Conservation (phyloP, 1,140 invertebrate genomes). For the Lepidurus couesii region DNA sequence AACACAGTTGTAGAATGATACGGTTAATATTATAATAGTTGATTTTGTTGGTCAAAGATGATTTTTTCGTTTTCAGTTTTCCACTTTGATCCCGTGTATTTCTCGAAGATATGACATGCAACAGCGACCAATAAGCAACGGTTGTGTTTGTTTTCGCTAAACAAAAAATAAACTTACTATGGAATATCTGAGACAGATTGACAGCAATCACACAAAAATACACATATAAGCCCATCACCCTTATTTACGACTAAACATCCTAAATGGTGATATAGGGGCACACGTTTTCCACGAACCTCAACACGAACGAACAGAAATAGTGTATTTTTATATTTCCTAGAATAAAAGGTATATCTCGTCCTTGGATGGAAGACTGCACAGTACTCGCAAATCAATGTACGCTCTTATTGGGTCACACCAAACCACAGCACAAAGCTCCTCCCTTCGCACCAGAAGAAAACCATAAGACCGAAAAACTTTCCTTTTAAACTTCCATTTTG, state of each 20-base stretch:
- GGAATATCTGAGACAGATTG: background rate
- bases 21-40: too few relatives aligned
- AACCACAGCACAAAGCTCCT: background rate
- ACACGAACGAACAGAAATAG: background rate
- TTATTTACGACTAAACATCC: background rate
- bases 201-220: too few relatives aligned
- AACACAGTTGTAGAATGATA: too few relatives aligned
- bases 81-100: background rate
- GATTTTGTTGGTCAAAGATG: too few relatives aligned
- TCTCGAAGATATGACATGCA: constrained; percentile 6
- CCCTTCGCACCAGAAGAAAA: background rate
- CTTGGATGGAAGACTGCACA: background rate
- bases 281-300: background rate
- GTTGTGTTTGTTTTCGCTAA: background rate
- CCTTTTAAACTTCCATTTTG: background rate
- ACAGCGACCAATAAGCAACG: constrained; percentile 13
- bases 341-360: background rate
- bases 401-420: background rate
- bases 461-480: background rate
- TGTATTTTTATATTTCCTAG: background rate
- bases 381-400: background rate
- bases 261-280: background rate
- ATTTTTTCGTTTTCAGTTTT: background rate
- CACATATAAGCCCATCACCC: background rate
- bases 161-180: background rate